A percentile compares a stretch with the other conserved stretches of the same genome.
These are phyloP conservation scores for Nothocercus julius DNA, from an alignment of 2,113 vertebrate species.

Conservation along the genomic window DNA sequence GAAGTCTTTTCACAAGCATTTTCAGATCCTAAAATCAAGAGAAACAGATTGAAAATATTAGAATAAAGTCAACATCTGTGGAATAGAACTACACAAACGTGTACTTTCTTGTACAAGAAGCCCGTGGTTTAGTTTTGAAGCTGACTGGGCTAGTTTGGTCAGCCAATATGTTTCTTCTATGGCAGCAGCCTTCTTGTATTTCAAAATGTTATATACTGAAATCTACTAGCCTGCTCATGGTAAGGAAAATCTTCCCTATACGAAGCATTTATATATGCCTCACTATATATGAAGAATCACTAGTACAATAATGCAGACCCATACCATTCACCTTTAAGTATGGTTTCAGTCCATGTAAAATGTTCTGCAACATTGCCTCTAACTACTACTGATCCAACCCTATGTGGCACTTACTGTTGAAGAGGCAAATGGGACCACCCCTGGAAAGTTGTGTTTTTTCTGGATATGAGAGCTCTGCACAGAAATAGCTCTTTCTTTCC, in stretches of 20 bases:
- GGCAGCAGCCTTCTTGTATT: neutral
- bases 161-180: neutral
- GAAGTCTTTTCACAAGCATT: conserved; percentile 97
- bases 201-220: neutral
- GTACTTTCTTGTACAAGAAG: neutral
- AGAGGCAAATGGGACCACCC: neutral
- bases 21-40: conserved; percentile 83
- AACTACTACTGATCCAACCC: neutral
- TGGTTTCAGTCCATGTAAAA: neutral
- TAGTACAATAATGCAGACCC: neutral
- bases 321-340: neutral
- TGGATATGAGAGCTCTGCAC: neutral
- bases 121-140: neutral
- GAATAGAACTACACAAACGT: neutral
- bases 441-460: neutral
- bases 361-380: neutral
- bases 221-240: neutral
- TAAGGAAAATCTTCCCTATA: neutral
- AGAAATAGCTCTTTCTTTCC: neutral
- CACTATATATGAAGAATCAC: neutral
- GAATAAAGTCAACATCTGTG: neutral
- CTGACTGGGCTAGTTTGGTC: neutral
- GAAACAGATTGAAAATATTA: neutral
- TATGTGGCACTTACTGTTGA: neutral
- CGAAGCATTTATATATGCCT: neutral